Conservation (phyloP, 2,888 invertebrate genomes). For the Eupelmus urozonus region DNA sequence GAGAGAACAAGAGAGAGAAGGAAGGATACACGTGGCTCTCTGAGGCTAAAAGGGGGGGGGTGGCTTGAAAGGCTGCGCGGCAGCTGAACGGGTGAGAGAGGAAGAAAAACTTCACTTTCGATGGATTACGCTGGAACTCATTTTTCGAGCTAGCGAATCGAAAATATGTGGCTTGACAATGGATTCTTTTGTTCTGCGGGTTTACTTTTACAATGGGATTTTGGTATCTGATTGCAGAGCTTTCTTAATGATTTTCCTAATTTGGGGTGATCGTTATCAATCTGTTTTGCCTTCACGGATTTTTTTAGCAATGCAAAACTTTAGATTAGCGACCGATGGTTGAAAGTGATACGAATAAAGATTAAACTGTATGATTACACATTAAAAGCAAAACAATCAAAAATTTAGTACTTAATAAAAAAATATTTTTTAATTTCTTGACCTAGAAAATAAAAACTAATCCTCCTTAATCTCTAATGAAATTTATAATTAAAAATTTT, state of each 20-base stretch:
- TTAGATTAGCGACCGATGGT: too few species aligned
- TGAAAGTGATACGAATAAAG: too few species aligned
- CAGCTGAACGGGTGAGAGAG: background rate
- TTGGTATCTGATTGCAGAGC: background rate
- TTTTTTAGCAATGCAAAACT: too few species aligned
- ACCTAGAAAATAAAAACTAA: too few species aligned
- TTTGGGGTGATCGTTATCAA: background rate
- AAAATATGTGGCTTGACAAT: constrained; percentile 33
- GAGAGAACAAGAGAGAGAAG: constrained; percentile 36
- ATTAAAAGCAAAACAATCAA: too few species aligned
- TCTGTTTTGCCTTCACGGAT: too few species aligned
- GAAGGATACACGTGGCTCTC: constrained; percentile 30
- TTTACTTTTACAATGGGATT: constrained; percentile 9
- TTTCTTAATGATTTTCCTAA: constrained; percentile 9
- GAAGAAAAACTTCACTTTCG: constrained; percentile 33
- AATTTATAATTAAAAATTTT: background rate
- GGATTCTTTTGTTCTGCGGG: constrained; percentile 19
- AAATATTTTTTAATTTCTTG: too few species aligned
- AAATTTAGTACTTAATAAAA: too few species aligned
- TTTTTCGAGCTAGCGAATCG: constrained; percentile 58
- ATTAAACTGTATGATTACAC: too few species aligned
- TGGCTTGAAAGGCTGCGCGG: constrained; percentile 33
- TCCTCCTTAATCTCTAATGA: too few species aligned
- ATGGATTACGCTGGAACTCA: constrained; percentile 54
- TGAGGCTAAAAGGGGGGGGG: constrained; percentile 3